phyloP scores from a whole-genome alignment of 1,140 invertebrate species.

The Rhagoletis pomonella region DNA sequence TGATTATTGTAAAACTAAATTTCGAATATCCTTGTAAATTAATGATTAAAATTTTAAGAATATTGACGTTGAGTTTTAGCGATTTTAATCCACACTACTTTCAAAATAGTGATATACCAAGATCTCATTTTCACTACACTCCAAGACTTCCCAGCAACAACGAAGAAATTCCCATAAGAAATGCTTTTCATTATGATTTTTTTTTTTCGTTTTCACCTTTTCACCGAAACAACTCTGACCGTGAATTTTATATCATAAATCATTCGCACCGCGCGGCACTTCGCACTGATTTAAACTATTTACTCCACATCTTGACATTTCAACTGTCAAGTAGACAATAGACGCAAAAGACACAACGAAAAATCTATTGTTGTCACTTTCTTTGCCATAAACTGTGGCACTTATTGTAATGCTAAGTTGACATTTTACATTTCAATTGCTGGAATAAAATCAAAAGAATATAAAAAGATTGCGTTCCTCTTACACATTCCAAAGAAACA shows the following conservation, averaged over 20 bases:
- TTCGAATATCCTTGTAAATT: no score
- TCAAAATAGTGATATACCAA: no score
- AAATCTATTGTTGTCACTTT: slow-evolving; percentile 7
- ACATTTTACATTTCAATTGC: slow-evolving; percentile 41
- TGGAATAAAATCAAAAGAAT: neutral
- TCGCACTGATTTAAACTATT: slow-evolving; percentile 49
- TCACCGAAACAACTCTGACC: slow-evolving; percentile 13
- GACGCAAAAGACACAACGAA: neutral
- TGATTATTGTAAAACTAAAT: no score
- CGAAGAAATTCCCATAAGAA: neutral
- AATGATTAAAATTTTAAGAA: no score
- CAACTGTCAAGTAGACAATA: slow-evolving; percentile 67
- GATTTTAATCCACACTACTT: no score
- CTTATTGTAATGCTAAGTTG: slow-evolving; percentile 51
- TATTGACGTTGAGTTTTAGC: no score
- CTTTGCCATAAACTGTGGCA: slow-evolving; percentile 1
- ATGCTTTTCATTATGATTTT: neutral
- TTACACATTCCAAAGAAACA: neutral
- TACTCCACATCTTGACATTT: slow-evolving; percentile 72
- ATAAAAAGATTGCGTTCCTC: neutral
- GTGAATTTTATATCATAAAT: slow-evolving; percentile 63
- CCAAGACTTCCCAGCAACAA: no score
- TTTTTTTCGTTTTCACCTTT: neutral
- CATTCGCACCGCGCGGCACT: slow-evolving; percentile 65
- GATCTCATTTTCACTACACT: no score